phyloP scores from a whole-genome alignment of 2,888 invertebrate genomes.

The Rhingia campestris region DNA sequence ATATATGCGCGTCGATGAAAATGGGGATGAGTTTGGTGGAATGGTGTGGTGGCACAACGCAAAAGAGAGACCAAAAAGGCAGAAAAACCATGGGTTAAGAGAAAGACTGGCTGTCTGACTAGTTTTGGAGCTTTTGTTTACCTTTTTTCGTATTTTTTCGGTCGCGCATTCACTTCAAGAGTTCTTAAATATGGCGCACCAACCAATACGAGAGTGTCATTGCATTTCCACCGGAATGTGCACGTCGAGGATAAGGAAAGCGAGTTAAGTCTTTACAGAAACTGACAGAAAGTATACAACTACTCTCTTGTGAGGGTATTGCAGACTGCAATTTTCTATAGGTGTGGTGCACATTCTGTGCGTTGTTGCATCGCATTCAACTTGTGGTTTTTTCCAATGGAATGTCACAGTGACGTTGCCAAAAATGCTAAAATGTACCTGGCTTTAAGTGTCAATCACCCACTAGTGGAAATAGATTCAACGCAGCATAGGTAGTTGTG shows the following conservation, averaged over 20 bases:
- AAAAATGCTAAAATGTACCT: conserved; percentile 4
- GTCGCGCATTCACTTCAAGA: conserved; percentile 48
- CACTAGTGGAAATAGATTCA: neutral
- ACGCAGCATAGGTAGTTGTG: neutral
- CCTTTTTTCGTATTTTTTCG: conserved; percentile 27
- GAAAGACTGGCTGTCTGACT: conserved; percentile 56
- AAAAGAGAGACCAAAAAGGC: conserved; percentile 56
- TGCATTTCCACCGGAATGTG: conserved; percentile 30
- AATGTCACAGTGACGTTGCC: conserved; percentile 22
- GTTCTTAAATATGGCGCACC: conserved; percentile 15
- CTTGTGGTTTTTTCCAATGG: conserved; percentile 4
- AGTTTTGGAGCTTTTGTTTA: conserved; percentile 45
- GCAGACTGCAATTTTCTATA: conserved; percentile 32
- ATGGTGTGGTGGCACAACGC: conserved; percentile 31
- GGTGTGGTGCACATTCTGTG: conserved; percentile 47
- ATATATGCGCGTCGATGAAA: conserved; percentile 26
- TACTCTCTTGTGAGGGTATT: neutral
- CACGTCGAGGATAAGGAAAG: conserved; percentile 2
- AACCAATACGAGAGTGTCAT: neutral
- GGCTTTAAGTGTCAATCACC: conserved; percentile 31
- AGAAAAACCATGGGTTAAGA: conserved; percentile 55
- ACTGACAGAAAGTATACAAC: neutral
- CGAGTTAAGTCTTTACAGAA: conserved; percentile 5
- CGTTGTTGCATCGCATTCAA: conserved; percentile 14
- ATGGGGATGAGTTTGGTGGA: conserved; percentile 55